A percentile compares a stretch with the other conserved stretches of the same genome.
These are phyloP conservation scores for Hirundo rustica DNA, from an alignment of 2,797 vertebrate species.

Conservation along the genomic window DNA sequence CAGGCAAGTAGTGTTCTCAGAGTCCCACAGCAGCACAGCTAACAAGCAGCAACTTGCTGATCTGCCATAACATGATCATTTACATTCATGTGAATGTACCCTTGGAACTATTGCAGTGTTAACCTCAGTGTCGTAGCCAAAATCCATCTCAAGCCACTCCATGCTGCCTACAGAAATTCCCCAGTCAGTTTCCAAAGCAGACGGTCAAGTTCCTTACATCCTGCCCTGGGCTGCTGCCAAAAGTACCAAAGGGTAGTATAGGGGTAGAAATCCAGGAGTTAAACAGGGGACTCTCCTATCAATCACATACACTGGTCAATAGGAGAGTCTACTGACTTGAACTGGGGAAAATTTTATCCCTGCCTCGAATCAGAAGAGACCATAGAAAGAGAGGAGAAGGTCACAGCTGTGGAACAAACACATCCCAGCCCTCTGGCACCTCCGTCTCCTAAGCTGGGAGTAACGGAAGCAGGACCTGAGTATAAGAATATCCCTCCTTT, in stretches of 20 bases:
- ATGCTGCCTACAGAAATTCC: slow-evolving; percentile 38
- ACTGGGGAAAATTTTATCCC: neutral
- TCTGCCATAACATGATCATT: slow-evolving; percentile 46
- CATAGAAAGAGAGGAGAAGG: neutral
- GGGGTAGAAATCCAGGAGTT: neutral
- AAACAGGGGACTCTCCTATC: neutral
- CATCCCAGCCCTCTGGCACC: neutral
- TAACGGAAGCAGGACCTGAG: neutral
- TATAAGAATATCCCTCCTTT: neutral
- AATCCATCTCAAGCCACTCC: slow-evolving; percentile 56
- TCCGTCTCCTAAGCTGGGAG: neutral
- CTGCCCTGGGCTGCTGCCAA: neutral
- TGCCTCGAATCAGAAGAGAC: neutral
- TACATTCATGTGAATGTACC: slow-evolving; percentile 16
- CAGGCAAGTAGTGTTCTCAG: neutral
- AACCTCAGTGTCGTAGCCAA: slow-evolving; percentile 58
- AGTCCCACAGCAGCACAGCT: neutral
- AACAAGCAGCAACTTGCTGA: slow-evolving; percentile 43
- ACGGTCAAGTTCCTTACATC: slow-evolving; percentile 17
- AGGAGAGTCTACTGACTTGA: neutral
- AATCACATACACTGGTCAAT: accelerated
- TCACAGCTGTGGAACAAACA: neutral
- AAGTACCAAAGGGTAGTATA: neutral
- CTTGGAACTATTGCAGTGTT: slow-evolving; percentile 34
- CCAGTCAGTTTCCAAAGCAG: neutral